Percentiles rank a stretch among this genome's conserved stretches.
Conservation (phyloP, 1,140 invertebrate genomes). For the Prorops nasuta region DNA sequence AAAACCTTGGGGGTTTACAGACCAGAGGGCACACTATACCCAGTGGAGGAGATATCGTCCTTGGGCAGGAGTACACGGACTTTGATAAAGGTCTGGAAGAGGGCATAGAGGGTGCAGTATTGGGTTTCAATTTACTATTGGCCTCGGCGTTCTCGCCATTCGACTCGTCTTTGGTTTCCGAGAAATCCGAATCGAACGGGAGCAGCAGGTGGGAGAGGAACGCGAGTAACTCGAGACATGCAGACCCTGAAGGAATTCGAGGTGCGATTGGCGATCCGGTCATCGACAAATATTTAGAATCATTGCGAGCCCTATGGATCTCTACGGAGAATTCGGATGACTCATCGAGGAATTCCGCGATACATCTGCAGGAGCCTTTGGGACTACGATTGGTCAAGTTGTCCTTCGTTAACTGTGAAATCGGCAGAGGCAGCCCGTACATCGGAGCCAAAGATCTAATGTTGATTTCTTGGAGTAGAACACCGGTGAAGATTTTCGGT, state of each 20-base stretch:
- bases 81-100: constrained; percentile 64
- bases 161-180: not conserved
- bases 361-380: constrained; percentile 27
- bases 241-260: not conserved
- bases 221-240: not conserved
- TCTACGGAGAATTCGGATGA: not conserved
- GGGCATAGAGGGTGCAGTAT: constrained; percentile 66
- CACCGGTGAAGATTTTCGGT: constrained; percentile 59
- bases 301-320: not conserved
- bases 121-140: constrained; percentile 66
- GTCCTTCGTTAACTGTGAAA: constrained; percentile 50
- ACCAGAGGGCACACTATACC: constrained; percentile 57
- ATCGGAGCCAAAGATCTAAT: constrained; percentile 48
- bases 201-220: not conserved
- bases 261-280: too few relatives aligned
- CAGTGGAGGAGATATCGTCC: constrained; percentile 62
- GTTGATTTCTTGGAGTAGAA: constrained; percentile 60
- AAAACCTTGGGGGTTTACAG: too few relatives aligned
- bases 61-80: constrained; percentile 68
- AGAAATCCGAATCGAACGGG: not conserved
- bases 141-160: constrained; percentile 54
- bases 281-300: not conserved
- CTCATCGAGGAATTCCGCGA: not conserved
- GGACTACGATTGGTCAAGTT: constrained; percentile 54
- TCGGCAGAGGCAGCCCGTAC: constrained; percentile 55